Evolutionary conservation across 1,140 invertebrate species (phyloP).

Genomic region (Arctopsyche grandis): DNA sequence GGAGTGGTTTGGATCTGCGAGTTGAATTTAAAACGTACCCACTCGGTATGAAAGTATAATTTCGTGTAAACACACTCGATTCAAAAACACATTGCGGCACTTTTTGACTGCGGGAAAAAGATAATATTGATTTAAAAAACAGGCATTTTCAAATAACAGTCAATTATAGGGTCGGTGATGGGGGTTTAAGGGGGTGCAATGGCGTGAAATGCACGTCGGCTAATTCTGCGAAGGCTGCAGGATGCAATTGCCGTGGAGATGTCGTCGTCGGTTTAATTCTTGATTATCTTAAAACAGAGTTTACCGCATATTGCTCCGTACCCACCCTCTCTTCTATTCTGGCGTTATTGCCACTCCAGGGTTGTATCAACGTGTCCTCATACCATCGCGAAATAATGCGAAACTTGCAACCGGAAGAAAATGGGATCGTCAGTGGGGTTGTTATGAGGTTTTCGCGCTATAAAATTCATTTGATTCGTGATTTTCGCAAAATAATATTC

Average conservation of each 20-base stretch:
- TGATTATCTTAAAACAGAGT: conserved; percentile 48
- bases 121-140: too few species aligned
- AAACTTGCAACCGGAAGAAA: neutral
- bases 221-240: too few species aligned
- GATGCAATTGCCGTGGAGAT: neutral
- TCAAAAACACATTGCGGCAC: neutral
- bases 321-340: neutral
- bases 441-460: too few species aligned
- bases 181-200: too few species aligned
- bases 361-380: neutral
- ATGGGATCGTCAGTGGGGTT: neutral
- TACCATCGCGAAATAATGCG: neutral
- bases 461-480: too few species aligned
- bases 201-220: too few species aligned
- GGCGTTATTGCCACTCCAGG: neutral
- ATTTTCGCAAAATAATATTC: too few species aligned
- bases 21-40: conserved; percentile 39
- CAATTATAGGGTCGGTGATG: too few species aligned
- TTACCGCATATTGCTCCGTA: conserved; percentile 50
- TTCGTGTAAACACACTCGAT: conserved; percentile 49
- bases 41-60: conserved; percentile 52
- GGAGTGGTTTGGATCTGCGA: conserved; percentile 15
- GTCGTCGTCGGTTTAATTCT: conserved; percentile 44
- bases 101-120: too few species aligned
- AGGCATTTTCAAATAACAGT: too few species aligned